phyloP scores from a whole-genome alignment of 2,797 vertebrate species.

The Lepilemur septentrionalis region DNA sequence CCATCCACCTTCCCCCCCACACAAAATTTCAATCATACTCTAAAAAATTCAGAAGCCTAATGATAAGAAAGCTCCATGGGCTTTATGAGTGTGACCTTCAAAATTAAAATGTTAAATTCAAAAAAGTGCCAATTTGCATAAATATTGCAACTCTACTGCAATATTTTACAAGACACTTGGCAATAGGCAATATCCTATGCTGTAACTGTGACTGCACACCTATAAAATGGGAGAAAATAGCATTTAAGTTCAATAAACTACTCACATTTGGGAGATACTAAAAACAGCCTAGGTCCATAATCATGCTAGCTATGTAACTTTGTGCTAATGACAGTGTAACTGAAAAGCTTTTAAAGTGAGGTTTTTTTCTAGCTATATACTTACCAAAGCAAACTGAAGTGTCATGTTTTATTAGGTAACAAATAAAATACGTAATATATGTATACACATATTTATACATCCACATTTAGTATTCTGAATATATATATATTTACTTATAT shows the following conservation, averaged over 20 bases:
- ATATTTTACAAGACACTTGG: constrained; percentile 48
- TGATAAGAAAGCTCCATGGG: neutral
- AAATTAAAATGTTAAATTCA: constrained; percentile 62
- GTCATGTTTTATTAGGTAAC: neutral
- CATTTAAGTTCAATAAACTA: constrained; percentile 2
- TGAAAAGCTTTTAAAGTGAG: constrained; percentile 45
- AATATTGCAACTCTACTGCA: neutral
- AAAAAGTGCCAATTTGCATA: constrained; percentile 65
- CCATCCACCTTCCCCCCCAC: neutral
- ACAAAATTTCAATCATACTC: constrained; percentile 22
- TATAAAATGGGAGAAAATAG: constrained; percentile 33
- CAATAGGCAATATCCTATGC: neutral
- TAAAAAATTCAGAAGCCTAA: constrained; percentile 45
- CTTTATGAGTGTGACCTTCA: constrained; percentile 58
- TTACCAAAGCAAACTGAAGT: neutral
- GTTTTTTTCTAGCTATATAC: neutral
- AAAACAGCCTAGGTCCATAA: constrained; percentile 14
- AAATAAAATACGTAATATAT: neutral
- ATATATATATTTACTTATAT: neutral
- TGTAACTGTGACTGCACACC: constrained; percentile 8
- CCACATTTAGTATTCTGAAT: neutral
- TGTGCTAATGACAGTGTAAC: neutral
- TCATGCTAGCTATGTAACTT: neutral
- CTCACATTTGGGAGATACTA: constrained; percentile 42
- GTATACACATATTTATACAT: neutral